Percentiles rank a stretch among this genome's conserved stretches.
These are phyloP conservation scores for Seladonia tumulorum DNA, from an alignment of 2,888 invertebrate genomes.

Conservation along the genomic window DNA sequence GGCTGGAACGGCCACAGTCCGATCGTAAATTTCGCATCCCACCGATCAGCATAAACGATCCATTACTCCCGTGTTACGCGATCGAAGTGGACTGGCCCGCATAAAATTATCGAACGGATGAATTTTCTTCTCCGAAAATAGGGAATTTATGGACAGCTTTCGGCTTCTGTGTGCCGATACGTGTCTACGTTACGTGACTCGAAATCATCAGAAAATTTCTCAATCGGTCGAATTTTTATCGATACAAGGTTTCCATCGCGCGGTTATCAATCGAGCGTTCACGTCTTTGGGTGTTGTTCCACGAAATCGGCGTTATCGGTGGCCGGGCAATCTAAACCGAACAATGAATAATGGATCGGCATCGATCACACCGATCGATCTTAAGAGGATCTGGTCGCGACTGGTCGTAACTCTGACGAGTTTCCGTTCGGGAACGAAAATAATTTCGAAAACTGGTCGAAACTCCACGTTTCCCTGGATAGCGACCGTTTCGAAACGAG, in stretches of 20 bases:
- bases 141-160: background rate
- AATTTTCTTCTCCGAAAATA: background rate
- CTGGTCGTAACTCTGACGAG: background rate
- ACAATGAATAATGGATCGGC: background rate
- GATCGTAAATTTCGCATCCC: constrained; percentile 29
- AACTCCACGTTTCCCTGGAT: background rate
- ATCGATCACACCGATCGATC: background rate
- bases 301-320: background rate
- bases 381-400: background rate
- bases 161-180: background rate
- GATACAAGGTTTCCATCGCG: background rate
- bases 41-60: constrained; percentile 18
- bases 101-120: constrained; percentile 18
- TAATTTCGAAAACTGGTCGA: background rate
- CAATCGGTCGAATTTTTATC: constrained; percentile 1
- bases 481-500: background rate
- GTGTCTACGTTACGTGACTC: background rate
- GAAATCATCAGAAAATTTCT: background rate
- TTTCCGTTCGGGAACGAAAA: background rate
- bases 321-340: background rate
- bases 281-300: background rate
- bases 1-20: background rate
- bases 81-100: constrained; percentile 1
- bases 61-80: constrained; percentile 24
- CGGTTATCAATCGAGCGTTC: background rate